These are phyloP conservation scores for Zaprionus obscuricornis DNA, from an alignment of 2,888 invertebrate genomes.

Conservation along the genomic window DNA sequence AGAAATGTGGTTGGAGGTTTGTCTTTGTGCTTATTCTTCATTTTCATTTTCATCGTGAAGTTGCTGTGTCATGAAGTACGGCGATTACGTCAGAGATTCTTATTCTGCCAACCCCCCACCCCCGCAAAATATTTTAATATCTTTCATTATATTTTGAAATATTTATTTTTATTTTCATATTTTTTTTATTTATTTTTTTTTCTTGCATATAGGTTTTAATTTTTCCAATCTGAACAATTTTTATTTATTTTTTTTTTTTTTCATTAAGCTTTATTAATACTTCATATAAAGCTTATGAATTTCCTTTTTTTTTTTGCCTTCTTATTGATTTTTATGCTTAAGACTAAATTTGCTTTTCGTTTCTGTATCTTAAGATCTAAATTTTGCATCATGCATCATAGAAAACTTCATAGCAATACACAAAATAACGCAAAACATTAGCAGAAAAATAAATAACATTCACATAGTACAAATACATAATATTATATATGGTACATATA, in stretches of 20 bases:
- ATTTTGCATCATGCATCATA: slow-evolving; percentile 31
- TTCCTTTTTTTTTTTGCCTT: slow-evolving; percentile 39
- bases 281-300: slow-evolving; percentile 37
- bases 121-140: not conserved
- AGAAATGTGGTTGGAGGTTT: not conserved
- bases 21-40: not conserved
- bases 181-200: slow-evolving; percentile 18
- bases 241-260: slow-evolving; percentile 45
- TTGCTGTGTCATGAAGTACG: slow-evolving; percentile 22
- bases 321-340: slow-evolving; percentile 36
- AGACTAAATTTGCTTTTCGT: slow-evolving; percentile 41
- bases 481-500: slow-evolving; percentile 40
- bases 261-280: slow-evolving; percentile 33
- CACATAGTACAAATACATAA: slow-evolving; percentile 33
- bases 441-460: slow-evolving; percentile 64
- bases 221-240: too few species aligned
- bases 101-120: too few species aligned
- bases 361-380: slow-evolving; percentile 49
- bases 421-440: slow-evolving; percentile 39
- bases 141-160: slow-evolving; percentile 21
- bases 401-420: slow-evolving; percentile 48
- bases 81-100: slow-evolving; percentile 1
- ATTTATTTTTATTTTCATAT: slow-evolving; percentile 36
- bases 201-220: slow-evolving; percentile 21
- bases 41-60: slow-evolving; percentile 36